Percentiles rank a stretch among this genome's conserved stretches.
phyloP scores from a whole-genome alignment of 2,797 vertebrate genomes.

The Brachymystax lenok region DNA sequence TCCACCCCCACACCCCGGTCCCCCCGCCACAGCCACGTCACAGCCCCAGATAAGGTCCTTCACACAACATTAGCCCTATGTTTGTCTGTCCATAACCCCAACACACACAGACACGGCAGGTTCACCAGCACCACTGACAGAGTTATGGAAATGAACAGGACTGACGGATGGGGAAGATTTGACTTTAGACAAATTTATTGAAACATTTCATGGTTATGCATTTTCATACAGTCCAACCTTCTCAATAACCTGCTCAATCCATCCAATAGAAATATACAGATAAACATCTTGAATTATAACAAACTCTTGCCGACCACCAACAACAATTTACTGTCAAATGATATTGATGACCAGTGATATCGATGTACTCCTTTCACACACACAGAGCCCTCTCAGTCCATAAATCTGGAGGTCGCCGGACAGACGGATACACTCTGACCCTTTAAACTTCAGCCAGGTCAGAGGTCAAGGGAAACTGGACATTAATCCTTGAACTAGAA shows the following conservation, averaged over 20 bases:
- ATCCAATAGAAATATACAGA: background rate
- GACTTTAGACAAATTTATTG: constrained; percentile 20
- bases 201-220: background rate
- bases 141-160: constrained; percentile 28
- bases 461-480: constrained; percentile 53
- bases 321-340: background rate
- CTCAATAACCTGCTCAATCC: constrained; percentile 1
- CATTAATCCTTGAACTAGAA: constrained; percentile 56
- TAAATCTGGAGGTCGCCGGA: background rate
- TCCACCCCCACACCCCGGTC: constrained; percentile 39
- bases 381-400: constrained; percentile 4
- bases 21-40: constrained; percentile 15
- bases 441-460: constrained; percentile 52
- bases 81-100: constrained; percentile 23
- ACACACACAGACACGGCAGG: constrained; percentile 28
- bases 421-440: constrained; percentile 46
- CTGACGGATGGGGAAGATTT: background rate
- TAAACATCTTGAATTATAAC: background rate
- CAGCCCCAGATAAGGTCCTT: constrained; percentile 41
- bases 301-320: constrained; percentile 1
- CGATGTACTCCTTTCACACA: background rate
- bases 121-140: constrained; percentile 23
- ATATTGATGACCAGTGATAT: background rate
- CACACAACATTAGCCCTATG: constrained; percentile 42
- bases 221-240: background rate